Percentiles rank a stretch among this genome's conserved stretches.
Evolutionary conservation across 1,140 invertebrate species (phyloP).

Genomic region (Drosophila lacertosa): DNA sequence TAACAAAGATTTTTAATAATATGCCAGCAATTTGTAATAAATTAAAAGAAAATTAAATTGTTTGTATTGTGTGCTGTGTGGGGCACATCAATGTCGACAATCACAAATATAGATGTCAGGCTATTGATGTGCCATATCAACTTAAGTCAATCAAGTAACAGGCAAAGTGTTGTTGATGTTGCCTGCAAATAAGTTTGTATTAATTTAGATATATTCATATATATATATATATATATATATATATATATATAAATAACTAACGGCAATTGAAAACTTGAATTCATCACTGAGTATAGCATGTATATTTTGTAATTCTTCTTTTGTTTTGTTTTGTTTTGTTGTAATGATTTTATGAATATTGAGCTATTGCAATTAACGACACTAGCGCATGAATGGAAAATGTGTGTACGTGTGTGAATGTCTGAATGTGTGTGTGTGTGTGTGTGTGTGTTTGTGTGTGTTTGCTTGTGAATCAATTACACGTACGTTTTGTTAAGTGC

Average conservation of each 20-base stretch:
- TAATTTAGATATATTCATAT: background rate
- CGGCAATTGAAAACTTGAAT: constrained; percentile 5
- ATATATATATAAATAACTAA: constrained; percentile 1
- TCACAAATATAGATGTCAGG: constrained; percentile 18
- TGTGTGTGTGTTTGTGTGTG: constrained; percentile 14
- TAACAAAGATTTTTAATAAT: constrained; percentile 15
- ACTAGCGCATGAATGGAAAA: constrained; percentile 9
- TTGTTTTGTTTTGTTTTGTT: no score
- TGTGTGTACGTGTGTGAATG: constrained; percentile 2
- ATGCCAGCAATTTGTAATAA: constrained; percentile 18
- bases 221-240: background rate
- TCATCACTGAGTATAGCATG: constrained; percentile 20
- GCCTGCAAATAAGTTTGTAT: constrained; percentile 5
- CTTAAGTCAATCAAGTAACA: constrained; percentile 38
- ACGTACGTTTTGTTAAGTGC: constrained; percentile 18
- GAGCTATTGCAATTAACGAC: constrained; percentile 31
- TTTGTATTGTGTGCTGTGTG: constrained; percentile 9
- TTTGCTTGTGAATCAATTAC: constrained; percentile 21
- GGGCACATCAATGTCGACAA: constrained; percentile 6
- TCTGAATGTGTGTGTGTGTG: background rate
- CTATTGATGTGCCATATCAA: constrained; percentile 7
- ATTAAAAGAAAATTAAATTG: constrained; percentile 8
- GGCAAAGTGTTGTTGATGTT: constrained; percentile 7
- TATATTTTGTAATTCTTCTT: constrained; percentile 26
- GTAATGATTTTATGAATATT: constrained; percentile 21